phyloP scores from a whole-genome alignment of 64 coral and sea anemone genomes.

The Cladopsammia gracilis region DNA sequence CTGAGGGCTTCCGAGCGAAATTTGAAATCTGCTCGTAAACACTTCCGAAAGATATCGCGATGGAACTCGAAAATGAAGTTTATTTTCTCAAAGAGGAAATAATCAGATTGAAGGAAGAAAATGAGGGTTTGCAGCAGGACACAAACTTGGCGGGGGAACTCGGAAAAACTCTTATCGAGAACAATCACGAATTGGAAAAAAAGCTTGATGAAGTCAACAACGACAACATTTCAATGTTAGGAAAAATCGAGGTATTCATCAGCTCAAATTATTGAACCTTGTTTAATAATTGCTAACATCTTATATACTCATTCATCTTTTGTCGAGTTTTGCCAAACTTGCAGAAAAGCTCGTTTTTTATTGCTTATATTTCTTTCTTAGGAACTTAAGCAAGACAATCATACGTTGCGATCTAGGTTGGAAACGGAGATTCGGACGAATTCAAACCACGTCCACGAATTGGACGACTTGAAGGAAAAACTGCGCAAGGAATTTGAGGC shows the following conservation, averaged over 20 bases:
- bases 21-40: constrained; percentile 21
- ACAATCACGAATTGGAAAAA: constrained; percentile 88
- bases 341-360: not conserved
- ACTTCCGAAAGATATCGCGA: not conserved
- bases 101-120: constrained; percentile 60
- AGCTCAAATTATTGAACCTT: no score
- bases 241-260: constrained; percentile 68
- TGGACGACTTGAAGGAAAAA: constrained; percentile 89
- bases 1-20: not conserved
- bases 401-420: constrained; percentile 65
- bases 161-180: constrained; percentile 90
- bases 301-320: not conserved
- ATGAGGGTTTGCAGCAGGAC: constrained; percentile 61
- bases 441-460: constrained; percentile 70
- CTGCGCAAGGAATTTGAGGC: constrained; percentile 83
- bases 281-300: no score
- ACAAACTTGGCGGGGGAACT: constrained; percentile 87
- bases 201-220: constrained; percentile 84
- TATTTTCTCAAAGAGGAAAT: constrained; percentile 45
- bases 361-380: not conserved
- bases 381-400: constrained; percentile 94
- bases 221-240: constrained; percentile 46
- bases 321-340: not conserved
- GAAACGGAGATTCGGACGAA: constrained; percentile 74
- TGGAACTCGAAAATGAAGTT: constrained; percentile 25